Evolutionary conservation across 1,140 invertebrate genomes (phyloP).

Genomic region (Euglossa dilemma): DNA sequence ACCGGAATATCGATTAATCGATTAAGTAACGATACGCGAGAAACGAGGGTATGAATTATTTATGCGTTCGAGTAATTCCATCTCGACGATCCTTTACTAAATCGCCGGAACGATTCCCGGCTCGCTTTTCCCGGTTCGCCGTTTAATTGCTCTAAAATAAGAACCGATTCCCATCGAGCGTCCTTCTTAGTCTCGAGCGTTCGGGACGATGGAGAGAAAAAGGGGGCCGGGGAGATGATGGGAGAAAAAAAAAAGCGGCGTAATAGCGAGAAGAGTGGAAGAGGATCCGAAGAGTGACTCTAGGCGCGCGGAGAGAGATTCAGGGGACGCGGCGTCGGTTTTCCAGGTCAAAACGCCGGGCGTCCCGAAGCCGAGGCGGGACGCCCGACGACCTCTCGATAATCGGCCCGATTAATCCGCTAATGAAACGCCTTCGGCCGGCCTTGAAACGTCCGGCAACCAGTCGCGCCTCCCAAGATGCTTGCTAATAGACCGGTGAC

Average conservation of each 20-base stretch:
- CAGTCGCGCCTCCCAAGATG: conserved; percentile 4
- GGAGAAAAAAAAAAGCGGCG: no score
- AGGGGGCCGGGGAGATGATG: not conserved
- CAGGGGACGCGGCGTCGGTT: not conserved
- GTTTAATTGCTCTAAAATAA: conserved; percentile 15
- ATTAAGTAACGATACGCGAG: conserved; percentile 47
- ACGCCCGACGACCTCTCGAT: conserved; percentile 2
- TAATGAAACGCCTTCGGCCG: conserved; percentile 35
- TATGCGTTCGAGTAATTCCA: conserved; percentile 40
- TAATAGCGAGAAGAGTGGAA: not conserved
- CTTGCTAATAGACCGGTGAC: conserved; percentile 55
- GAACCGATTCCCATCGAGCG: not conserved
- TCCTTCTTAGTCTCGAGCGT: not conserved
- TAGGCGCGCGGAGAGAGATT: not conserved
- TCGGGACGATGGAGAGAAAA: not conserved
- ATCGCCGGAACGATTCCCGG: not conserved
- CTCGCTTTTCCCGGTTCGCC: not conserved
- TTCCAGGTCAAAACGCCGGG: conserved; percentile 9
- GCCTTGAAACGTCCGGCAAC: conserved; percentile 37
- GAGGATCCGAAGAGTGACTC: not conserved
- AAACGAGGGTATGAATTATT: conserved; percentile 42
- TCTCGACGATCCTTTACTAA: not conserved
- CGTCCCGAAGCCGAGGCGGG: not conserved
- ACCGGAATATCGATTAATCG: conserved; percentile 56
- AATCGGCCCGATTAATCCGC: not conserved